Base-by-base conservation (phyloP, 2,113 vertebrate species). In the Tylochromis polylepis region DNA sequence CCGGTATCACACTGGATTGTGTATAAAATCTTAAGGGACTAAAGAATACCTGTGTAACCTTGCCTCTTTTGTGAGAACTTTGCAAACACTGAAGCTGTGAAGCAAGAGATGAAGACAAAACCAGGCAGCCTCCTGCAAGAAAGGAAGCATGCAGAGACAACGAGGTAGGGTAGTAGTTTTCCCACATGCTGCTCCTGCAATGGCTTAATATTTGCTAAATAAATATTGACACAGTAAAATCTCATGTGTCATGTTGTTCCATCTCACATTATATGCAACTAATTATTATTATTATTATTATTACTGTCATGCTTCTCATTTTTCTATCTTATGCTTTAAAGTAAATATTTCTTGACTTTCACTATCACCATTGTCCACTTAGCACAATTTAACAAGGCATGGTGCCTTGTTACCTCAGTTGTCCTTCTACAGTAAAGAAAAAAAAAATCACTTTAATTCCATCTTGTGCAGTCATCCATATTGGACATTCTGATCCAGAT, bases 1-100 rank as follows among this genome's bases (percentile, higher is more conserved):
- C 7, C 9, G 0, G n/a, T n/a, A 15, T 67, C 62, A 41, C n/a
- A 2, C 1, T 41, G 38, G 65, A 27, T 27, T 24, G 12, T 70
- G 5, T 24, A 43, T 24, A 43, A 70, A 43, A 43, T 70, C 65
- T 22, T 70, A 1, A 0, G 22, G 41, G 41, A 27, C 22, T 49
- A 46, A 75, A 43, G 38, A 27, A 49, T 7, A 49, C 67, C 6
- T 75, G 22, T 72, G n/a, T 18, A 46, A 46, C 5, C 22, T 46
- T 11, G 18, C 67, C 38, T 70, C n/a, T 43, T 70, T 3, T 16
- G 5, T 43, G 38, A 70, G 36, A 70, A 72, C 36, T 75, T 75
- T 29, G 22, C 15, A 49, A 75, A 29, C 9, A 49, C 8, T 16
- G 9, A 75, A 29, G 41, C 43, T 29, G 43, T 75, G 18, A 7